Conservation (phyloP, 1,140 invertebrate genomes). For the Drosophila azteca region DNA sequence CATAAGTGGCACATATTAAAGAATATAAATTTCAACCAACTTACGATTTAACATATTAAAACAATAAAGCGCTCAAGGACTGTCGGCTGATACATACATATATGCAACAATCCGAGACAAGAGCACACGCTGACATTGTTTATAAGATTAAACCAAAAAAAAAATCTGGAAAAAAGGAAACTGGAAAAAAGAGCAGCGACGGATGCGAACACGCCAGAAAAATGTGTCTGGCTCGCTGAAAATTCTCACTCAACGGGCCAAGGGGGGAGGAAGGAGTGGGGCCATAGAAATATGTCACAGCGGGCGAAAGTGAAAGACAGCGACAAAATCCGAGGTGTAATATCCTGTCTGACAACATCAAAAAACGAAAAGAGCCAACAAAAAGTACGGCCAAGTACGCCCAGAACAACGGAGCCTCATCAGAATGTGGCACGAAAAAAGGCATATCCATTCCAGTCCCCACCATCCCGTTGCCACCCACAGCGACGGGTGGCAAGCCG, state of each 20-base stretch:
- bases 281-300: conserved; percentile 79
- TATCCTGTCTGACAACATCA: conserved; percentile 69
- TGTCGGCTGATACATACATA: conserved; percentile 34
- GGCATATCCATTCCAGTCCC: conserved; percentile 15
- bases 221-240: conserved; percentile 55
- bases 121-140: conserved; percentile 72
- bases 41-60: conserved; percentile 71
- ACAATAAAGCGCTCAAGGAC: conserved; percentile 55
- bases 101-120: conserved; percentile 56
- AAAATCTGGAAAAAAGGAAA: conserved; percentile 39
- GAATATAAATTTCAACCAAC: conserved; percentile 31
- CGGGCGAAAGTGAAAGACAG: conserved; percentile 77
- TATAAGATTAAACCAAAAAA: conserved; percentile 60
- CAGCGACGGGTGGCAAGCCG: conserved; percentile 45
- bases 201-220: conserved; percentile 42
- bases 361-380: conserved; percentile 20
- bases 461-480: conserved; percentile 13
- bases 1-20: conserved; percentile 35
- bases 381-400: conserved; percentile 22
- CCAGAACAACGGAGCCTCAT: conserved; percentile 11
- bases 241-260: conserved; percentile 48
- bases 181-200: conserved; percentile 22
- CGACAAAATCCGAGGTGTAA: conserved; percentile 74
- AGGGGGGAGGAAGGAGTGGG: conserved; percentile 14
- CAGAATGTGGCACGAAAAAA: conserved; percentile 24